Percentiles rank a stretch among this genome's conserved stretches.
These are phyloP conservation scores for Onychostoma macrolepis DNA, from an alignment of 2,113 vertebrate genomes.

Conservation along the genomic window DNA sequence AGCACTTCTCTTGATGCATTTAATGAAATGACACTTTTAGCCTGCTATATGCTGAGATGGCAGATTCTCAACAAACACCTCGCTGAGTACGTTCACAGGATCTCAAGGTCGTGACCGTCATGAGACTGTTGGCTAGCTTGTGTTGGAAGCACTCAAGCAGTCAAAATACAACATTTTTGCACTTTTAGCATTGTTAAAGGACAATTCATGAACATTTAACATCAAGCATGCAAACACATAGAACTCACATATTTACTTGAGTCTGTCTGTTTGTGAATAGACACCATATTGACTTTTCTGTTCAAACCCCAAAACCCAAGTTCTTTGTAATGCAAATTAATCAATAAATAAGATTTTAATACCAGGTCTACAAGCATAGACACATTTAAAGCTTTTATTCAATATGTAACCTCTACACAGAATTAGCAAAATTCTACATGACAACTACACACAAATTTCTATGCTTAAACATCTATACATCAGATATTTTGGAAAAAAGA, in stretches of 20 bases:
- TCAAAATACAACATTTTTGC: not conserved
- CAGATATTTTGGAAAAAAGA: not conserved
- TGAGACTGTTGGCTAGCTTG: not conserved
- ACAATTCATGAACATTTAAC: not conserved
- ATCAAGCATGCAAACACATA: conserved; percentile 19
- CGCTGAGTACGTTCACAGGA: not conserved
- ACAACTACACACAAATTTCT: not conserved
- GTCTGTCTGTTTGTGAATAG: conserved; percentile 48
- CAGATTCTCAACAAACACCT: conserved; percentile 18
- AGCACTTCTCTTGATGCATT: conserved; percentile 1
- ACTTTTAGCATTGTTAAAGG: not conserved
- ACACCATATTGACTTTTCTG: conserved; percentile 37
- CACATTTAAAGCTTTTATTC: not conserved
- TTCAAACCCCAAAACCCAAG: not conserved
- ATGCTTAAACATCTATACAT: not conserved
- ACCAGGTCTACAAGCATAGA: not conserved
- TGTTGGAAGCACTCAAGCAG: not conserved
- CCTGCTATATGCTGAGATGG: conserved; percentile 23
- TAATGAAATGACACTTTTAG: conserved; percentile 12
- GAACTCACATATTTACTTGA: not conserved
- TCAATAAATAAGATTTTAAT: not conserved
- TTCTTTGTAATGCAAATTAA: not conserved
- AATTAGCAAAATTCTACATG: not conserved
- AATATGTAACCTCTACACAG: not conserved
- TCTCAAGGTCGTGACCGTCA: not conserved